Evolutionary conservation across 2,113 vertebrate species (phyloP).

Genomic region (Solea senegalensis): DNA sequence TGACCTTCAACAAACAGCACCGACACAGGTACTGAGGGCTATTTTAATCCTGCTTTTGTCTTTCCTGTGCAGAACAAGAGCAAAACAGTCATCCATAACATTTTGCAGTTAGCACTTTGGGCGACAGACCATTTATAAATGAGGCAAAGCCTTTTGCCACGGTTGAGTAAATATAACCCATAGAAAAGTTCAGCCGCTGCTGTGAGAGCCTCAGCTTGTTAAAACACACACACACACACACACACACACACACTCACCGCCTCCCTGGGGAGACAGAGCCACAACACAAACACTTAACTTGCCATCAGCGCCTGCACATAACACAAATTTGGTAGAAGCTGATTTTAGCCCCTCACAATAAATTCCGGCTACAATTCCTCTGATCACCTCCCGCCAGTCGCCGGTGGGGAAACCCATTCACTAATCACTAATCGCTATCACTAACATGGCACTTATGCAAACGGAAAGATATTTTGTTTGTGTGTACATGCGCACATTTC

Average conservation of each 20-base stretch:
- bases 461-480: not conserved
- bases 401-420: conserved; percentile 16
- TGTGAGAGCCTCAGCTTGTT: conserved; percentile 39
- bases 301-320: conserved; percentile 41
- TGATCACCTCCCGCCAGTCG: conserved; percentile 50
- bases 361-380: conserved; percentile 46
- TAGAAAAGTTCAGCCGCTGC: conserved; percentile 44
- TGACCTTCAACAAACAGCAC: conserved; percentile 54
- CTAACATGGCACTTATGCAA: conserved; percentile 2
- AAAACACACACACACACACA: conserved; percentile 15
- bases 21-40: conserved; percentile 36
- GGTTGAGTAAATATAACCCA: conserved; percentile 53
- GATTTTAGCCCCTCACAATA: conserved; percentile 64
- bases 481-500: conserved; percentile 19
- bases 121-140: conserved; percentile 54
- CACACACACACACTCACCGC: not conserved
- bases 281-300: conserved; percentile 45
- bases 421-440: conserved; percentile 59
- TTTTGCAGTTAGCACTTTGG: conserved; percentile 49
- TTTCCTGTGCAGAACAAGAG: conserved; percentile 42
- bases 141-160: conserved; percentile 50
- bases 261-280: conserved; percentile 39
- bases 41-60: conserved; percentile 35
- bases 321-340: conserved; percentile 54
- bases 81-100: conserved; percentile 40